These are phyloP conservation scores for Synchiropus splendidus DNA, from an alignment of 2,113 vertebrate species.

Conservation along the genomic window DNA sequence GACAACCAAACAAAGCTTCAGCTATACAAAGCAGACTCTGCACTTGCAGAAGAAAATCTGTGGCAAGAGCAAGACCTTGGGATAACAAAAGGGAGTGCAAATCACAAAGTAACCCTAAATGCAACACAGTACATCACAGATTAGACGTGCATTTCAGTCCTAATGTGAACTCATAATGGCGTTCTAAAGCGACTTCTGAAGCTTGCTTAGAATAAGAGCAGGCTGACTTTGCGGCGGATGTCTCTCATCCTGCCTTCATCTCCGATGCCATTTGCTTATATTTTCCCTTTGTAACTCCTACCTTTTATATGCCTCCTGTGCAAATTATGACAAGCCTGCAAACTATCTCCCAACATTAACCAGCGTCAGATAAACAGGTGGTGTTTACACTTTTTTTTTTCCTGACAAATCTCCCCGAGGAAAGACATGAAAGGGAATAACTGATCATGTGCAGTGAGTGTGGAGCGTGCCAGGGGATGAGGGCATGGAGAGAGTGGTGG, in stretches of 20 bases:
- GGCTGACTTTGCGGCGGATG: background rate
- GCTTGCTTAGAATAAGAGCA: constrained; percentile 12
- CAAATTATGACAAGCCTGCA: constrained; percentile 45
- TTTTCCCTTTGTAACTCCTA: constrained; percentile 26
- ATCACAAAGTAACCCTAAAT: too few species aligned
- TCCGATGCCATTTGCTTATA: constrained; percentile 41
- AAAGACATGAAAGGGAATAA: constrained; percentile 63
- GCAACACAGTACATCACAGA: too few species aligned
- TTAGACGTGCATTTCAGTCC: constrained; percentile 2
- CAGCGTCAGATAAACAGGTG: constrained; percentile 59
- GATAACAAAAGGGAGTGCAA: too few species aligned
- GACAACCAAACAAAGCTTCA: too few species aligned
- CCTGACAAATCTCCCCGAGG: constrained; percentile 40
- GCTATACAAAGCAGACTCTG: too few species aligned
- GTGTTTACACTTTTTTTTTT: constrained; percentile 49
- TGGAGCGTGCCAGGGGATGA: constrained; percentile 39
- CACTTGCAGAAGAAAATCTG: too few species aligned
- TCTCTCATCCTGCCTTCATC: constrained; percentile 10
- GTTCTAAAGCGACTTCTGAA: constrained; percentile 62
- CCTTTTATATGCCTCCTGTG: constrained; percentile 24
- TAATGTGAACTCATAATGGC: constrained; percentile 8
- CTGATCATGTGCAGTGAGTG: constrained; percentile 54
- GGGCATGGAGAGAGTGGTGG: constrained; percentile 10
- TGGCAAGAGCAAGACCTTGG: too few species aligned
- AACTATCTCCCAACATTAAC: constrained; percentile 33